These are phyloP conservation scores for Hafferia zeledoni DNA, from an alignment of 2,797 vertebrate species.

Conservation along the genomic window DNA sequence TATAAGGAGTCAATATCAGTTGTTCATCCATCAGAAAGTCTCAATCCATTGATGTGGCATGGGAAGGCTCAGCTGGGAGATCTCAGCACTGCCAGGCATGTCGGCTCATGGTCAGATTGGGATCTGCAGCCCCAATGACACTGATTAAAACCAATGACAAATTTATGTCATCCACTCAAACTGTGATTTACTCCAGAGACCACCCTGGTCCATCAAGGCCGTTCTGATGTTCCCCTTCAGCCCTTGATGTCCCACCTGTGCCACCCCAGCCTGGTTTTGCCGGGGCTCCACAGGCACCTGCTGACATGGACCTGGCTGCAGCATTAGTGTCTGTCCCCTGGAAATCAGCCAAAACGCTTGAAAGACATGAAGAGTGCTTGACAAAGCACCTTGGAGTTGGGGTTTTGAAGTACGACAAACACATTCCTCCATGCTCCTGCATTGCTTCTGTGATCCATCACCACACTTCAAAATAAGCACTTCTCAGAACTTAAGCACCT, in stretches of 20 bases:
- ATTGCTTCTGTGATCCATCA: rapidly evolving
- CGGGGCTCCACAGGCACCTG: background rate
- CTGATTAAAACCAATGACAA: background rate
- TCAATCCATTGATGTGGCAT: background rate
- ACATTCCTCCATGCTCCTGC: rapidly evolving
- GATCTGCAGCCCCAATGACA: background rate
- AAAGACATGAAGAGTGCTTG: background rate
- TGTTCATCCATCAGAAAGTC: conserved; percentile 50
- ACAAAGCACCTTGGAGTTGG: background rate
- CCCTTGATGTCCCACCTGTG: background rate
- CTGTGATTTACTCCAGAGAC: background rate
- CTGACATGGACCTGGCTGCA: rapidly evolving
- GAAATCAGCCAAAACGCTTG: background rate
- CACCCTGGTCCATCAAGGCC: rapidly evolving
- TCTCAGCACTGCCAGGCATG: background rate
- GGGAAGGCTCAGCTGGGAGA: background rate
- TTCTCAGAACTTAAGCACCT: background rate
- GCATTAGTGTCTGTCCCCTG: background rate
- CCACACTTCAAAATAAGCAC: background rate
- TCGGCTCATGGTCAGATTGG: background rate
- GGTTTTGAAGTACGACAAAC: rapidly evolving
- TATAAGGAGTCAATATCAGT: conserved; percentile 10
- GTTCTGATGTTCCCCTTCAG: rapidly evolving
- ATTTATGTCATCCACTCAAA: background rate
- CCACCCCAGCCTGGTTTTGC: too few relatives aligned